phyloP scores from a whole-genome alignment of 2,113 vertebrate species.

The Corythoichthys intestinalis region DNA sequence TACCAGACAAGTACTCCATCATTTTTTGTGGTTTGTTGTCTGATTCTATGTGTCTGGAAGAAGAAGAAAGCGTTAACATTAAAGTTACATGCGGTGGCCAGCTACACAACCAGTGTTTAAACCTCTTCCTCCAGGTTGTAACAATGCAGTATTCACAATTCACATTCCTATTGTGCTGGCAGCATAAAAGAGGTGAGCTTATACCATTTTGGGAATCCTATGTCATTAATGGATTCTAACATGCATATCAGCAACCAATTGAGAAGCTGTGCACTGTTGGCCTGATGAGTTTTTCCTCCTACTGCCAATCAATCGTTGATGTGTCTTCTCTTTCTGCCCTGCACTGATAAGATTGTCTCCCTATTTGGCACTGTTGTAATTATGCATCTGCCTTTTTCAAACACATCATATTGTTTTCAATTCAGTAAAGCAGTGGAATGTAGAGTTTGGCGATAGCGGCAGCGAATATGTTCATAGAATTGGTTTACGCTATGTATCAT shows the following conservation, averaged over 20 bases:
- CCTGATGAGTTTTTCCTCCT: conserved; percentile 13
- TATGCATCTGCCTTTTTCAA: conserved; percentile 36
- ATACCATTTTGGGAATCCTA: conserved; percentile 46
- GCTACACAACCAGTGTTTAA: neutral
- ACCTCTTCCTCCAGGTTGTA: neutral
- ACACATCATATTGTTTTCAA: conserved; percentile 21
- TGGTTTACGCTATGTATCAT: neutral
- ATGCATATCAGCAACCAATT: conserved; percentile 27
- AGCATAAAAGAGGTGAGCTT: conserved; percentile 38
- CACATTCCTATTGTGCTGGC: neutral
- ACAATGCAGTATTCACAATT: neutral
- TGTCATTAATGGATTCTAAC: conserved; percentile 33
- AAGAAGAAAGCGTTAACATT: neutral
- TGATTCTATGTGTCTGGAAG: neutral
- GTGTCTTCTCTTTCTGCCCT: conserved; percentile 12
- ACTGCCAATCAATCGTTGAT: neutral
- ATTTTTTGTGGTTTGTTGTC: neutral
- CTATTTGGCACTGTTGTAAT: conserved; percentile 26
- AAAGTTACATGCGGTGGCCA: neutral
- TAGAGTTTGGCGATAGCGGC: conserved; percentile 10
- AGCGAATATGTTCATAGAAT: neutral
- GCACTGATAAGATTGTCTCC: conserved; percentile 22
- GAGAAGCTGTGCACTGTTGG: conserved; percentile 15
- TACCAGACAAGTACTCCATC: neutral
- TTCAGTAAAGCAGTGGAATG: conserved; percentile 36